phyloP scores from a whole-genome alignment of 2,888 invertebrate species.

The Arge pagana region DNA sequence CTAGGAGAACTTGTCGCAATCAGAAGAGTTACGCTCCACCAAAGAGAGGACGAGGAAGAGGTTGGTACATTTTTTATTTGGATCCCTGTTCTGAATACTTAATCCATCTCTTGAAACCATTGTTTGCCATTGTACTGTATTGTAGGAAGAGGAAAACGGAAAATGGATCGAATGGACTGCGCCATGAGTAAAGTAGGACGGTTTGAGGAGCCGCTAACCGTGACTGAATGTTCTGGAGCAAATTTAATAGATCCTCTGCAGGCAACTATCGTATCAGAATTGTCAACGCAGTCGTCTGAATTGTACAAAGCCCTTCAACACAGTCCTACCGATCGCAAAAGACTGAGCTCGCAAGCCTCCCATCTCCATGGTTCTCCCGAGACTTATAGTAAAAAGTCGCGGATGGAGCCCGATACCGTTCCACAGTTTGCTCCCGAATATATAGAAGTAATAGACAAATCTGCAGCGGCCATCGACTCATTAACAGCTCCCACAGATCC shows the following conservation, averaged over 20 bases:
- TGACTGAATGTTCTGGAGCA: conserved; percentile 48
- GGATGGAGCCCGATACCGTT: neutral
- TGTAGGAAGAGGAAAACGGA: conserved; percentile 52
- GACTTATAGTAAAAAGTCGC: conserved; percentile 6
- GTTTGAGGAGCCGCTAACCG: conserved; percentile 48
- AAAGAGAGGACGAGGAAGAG: conserved; percentile 52
- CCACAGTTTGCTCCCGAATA: neutral
- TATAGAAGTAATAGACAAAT: neutral
- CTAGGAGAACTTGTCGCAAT: conserved; percentile 52
- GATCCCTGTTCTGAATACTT: no score
- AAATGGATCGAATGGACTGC: conserved; percentile 40
- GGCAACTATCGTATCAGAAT: neutral
- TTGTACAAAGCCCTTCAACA: conserved; percentile 48
- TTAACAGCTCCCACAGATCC: neutral
- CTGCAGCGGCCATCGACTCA: neutral
- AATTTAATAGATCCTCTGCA: conserved; percentile 40
- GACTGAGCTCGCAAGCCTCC: conserved; percentile 8
- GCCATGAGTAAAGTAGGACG: conserved; percentile 40
- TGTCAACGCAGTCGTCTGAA: conserved; percentile 38
- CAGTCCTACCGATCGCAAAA: conserved; percentile 38
- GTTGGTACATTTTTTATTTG: no score
- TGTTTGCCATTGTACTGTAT: neutral
- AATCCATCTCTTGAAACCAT: neutral
- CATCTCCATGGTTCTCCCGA: conserved; percentile 1
- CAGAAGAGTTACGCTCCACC: conserved; percentile 56